phyloP scores from a whole-genome alignment of 2,113 vertebrate species.

The Piprites chloris region DNA sequence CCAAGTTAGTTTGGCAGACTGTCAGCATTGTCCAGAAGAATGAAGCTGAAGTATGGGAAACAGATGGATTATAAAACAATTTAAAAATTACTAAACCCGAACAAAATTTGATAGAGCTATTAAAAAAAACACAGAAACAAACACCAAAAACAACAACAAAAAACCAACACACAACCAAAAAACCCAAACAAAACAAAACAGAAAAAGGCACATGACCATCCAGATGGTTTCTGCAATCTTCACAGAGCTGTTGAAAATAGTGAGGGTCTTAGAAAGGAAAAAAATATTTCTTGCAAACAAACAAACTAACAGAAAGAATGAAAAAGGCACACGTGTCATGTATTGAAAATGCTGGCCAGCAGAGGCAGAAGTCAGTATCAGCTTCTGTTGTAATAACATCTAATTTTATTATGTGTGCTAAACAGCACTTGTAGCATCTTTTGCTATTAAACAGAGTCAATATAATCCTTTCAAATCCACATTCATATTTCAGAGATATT shows the following conservation, averaged over 20 bases:
- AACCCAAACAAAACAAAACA: not conserved
- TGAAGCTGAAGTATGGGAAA: not conserved
- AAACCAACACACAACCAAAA: not conserved
- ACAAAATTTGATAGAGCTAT: not conserved
- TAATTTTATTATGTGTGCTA: not conserved
- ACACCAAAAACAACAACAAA: too few species aligned
- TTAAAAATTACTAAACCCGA: not conserved
- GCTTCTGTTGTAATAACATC: not conserved
- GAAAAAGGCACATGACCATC: not conserved
- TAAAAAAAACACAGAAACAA: not conserved
- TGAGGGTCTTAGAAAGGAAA: not conserved
- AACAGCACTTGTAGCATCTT: not conserved
- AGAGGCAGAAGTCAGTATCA: not conserved
- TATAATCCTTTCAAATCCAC: not conserved
- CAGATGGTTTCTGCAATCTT: not conserved
- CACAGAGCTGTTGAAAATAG: not conserved
- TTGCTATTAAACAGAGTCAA: not conserved
- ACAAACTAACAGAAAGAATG: not conserved
- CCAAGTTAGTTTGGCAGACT: not conserved
- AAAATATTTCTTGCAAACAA: not conserved
- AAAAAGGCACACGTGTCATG: not conserved
- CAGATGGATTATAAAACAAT: not conserved
- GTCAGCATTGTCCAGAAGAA: not conserved
- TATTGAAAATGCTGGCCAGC: not conserved
- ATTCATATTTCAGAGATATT: not conserved